A percentile compares a stretch with the other conserved stretches of the same genome.
Conservation (phyloP, 2,113 vertebrate genomes). For the Ameiurus melas region DNA sequence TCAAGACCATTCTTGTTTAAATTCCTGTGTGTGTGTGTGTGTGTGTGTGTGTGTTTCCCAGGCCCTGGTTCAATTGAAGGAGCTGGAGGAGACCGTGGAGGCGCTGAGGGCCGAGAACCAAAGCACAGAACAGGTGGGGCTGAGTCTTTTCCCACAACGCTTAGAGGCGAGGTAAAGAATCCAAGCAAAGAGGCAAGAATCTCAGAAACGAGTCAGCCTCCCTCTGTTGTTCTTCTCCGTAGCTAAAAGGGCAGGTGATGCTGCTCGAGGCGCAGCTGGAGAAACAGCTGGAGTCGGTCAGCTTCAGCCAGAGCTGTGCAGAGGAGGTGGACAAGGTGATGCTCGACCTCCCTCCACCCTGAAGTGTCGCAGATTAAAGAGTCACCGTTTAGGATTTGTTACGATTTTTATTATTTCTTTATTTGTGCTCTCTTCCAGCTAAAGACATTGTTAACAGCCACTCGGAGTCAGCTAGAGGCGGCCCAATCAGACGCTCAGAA, state of each 20-base stretch:
- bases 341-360: neutral
- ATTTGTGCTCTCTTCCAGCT: conserved; percentile 65
- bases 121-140: conserved; percentile 58
- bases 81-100: conserved; percentile 71
- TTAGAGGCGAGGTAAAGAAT: neutral
- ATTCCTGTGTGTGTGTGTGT: neutral
- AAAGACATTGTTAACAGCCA: conserved; percentile 76
- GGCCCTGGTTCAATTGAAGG: conserved; percentile 74
- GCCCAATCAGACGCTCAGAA: conserved; percentile 78
- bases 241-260: conserved; percentile 80
- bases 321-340: conserved; percentile 76
- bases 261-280: conserved; percentile 82
- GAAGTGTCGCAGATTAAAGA: neutral
- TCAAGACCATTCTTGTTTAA: no score
- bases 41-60: conserved; percentile 47
- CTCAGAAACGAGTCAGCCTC: neutral
- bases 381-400: neutral
- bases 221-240: neutral
- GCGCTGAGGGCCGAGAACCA: conserved; percentile 74
- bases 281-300: conserved; percentile 79
- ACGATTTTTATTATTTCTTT: no score
- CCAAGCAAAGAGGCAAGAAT: neutral
- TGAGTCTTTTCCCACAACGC: neutral
- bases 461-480: conserved; percentile 75
- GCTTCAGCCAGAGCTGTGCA: conserved; percentile 75